A percentile compares a stretch with the other conserved stretches of the same genome.
Conservation (phyloP, 2,888 invertebrate genomes). For the Caenorhabditis panamensis region DNA sequence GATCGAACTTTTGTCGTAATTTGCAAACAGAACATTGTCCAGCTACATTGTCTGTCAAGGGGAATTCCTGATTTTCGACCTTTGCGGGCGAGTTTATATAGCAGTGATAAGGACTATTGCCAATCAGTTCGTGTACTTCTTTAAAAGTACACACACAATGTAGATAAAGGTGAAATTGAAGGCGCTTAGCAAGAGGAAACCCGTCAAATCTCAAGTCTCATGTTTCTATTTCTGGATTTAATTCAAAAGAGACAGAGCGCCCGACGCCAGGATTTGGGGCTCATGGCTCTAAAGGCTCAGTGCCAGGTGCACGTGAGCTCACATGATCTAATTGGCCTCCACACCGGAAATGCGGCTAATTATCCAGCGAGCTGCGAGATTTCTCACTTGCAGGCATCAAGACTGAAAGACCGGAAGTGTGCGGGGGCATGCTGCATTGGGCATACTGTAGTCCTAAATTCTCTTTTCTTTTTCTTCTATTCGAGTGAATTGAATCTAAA, state of each 20-base stretch:
- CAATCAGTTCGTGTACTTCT: not conserved
- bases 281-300: not conserved
- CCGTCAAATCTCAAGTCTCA: not conserved
- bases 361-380: constrained; percentile 19
- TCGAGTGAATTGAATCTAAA: not conserved
- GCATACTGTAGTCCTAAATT: not conserved
- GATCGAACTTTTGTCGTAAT: not conserved
- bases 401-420: constrained; percentile 29
- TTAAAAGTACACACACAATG: constrained; percentile 1
- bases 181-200: not conserved
- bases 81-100: not conserved
- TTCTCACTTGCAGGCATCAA: constrained; percentile 10
- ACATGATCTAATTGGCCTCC: constrained; percentile 23
- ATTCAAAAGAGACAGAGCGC: not conserved
- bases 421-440: not conserved
- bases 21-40: not conserved
- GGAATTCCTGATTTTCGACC: constrained; percentile 17
- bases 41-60: too few species aligned
- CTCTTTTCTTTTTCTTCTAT: not conserved
- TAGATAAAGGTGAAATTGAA: not conserved
- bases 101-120: constrained; percentile 2
- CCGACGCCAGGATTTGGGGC: not conserved
- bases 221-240: not conserved
- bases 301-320: constrained; percentile 16
- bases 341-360: constrained; percentile 26